Base-by-base conservation (phyloP, 2,888 invertebrate species). In the Spatulosminthurus flaviceps region DNA sequence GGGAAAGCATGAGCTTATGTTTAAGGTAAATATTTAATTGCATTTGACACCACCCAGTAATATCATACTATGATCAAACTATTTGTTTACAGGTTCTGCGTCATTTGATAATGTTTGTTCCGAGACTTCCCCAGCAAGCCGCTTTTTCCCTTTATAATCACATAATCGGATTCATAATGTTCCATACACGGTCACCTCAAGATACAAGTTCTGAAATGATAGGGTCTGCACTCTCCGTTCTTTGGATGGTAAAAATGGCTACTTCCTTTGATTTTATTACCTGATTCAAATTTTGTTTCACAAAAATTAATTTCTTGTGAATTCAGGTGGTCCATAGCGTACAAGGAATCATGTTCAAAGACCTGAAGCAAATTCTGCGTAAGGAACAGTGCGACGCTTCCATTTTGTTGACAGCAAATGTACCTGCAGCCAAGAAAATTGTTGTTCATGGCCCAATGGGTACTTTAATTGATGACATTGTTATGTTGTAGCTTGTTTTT, bases 361-460 rank as follows among this genome's bases (percentile, higher is more conserved):
- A 99, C 89, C 89, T 99, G 26, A 99, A 99, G 87, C 98, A 99
- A 89, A 98, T 98, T 83, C 89, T 99, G 82, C 91, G 98, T 77
- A 99, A 99, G 87, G 99, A 99, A 87, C 99, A 99, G 87, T 99
- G 98, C 87, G 99, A 99, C 88, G 97, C 98, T 0, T 97, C 97
- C 0, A 94, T 99, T 86, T 89, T 99, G 82, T 90, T 99, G 0
- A 98, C 98, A 0, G 99, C 99, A 4, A 99, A 99, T 88, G 98
- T 99, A 21, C 99, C 99, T 0, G 97, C 98, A 0, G 98, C 99
- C 0, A 99, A 99, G 89, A 99, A 98, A 89, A 97, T 98, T 83
- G 94, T 98, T 79, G 97, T 98, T 0, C 97, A 98, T 88, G 98
- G 97, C 0, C 95, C 95, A 74, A 92, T 93, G 89, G 87, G 93